These are phyloP conservation scores for Synergus laeviventris DNA, from an alignment of 2,888 invertebrate genomes.

Conservation along the genomic window DNA sequence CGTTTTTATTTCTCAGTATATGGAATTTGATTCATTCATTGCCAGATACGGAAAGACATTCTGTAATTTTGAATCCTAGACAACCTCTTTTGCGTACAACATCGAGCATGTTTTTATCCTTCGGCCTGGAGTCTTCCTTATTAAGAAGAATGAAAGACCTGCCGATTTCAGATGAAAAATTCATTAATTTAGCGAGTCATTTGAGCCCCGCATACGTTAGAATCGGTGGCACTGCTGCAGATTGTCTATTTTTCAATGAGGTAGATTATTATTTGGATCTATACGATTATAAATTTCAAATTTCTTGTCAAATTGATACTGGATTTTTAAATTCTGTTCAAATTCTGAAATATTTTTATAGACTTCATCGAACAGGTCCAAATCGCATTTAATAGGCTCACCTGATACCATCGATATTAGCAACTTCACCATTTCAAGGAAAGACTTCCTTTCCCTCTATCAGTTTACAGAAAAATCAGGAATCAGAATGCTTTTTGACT, in stretches of 20 bases:
- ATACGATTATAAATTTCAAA: neutral
- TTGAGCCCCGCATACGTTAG: conserved; percentile 83
- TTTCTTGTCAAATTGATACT: neutral
- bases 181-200: conserved; percentile 77
- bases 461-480: conserved; percentile 79
- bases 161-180: conserved; percentile 65
- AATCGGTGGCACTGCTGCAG: conserved; percentile 85
- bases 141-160: conserved; percentile 66
- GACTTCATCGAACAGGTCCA: conserved; percentile 40
- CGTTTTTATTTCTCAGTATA: conserved; percentile 13
- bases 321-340: too few species aligned
- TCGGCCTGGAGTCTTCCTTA: conserved; percentile 79
- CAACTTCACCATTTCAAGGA: conserved; percentile 76
- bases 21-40: conserved; percentile 37
- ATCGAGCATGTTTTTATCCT: conserved; percentile 79
- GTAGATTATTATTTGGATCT: conserved; percentile 58
- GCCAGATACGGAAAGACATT: neutral
- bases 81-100: conserved; percentile 42
- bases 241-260: conserved; percentile 81
- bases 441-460: conserved; percentile 81
- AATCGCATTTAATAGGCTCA: conserved; percentile 34
- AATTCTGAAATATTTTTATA: conserved; percentile 41
- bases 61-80: conserved; percentile 28
- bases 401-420: conserved; percentile 64
- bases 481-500: conserved; percentile 83